A percentile compares a stretch with the other conserved stretches of the same genome.
Evolutionary conservation across 2,888 invertebrate genomes (phyloP).

Genomic region (Melitaea athalia): DNA sequence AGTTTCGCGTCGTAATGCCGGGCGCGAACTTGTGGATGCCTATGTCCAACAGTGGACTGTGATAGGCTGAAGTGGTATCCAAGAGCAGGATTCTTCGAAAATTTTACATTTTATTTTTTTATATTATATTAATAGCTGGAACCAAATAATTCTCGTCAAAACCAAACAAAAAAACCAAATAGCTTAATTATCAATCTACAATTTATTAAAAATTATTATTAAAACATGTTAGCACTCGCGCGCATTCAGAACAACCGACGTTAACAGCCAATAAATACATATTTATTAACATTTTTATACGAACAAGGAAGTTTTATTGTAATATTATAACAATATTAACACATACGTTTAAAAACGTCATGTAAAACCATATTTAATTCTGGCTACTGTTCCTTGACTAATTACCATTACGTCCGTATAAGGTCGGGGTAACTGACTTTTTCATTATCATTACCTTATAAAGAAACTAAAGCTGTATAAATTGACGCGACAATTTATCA

Average conservation of each 20-base stretch:
- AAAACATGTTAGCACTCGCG: not conserved
- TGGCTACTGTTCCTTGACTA: conserved; percentile 12
- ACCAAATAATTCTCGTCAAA: too few relatives aligned
- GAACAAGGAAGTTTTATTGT: not conserved
- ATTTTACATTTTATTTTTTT: too few relatives aligned
- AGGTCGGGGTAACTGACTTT: conserved; percentile 19
- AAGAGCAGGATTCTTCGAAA: too few relatives aligned
- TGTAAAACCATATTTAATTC: not conserved
- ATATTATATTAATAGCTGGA: too few relatives aligned
- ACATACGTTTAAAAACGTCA: conserved; percentile 5
- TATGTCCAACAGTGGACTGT: too few relatives aligned
- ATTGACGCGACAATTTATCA: conserved; percentile 6
- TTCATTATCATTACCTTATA: conserved; percentile 22
- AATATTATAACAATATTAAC: not conserved
- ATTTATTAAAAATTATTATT: not conserved
- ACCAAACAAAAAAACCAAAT: too few relatives aligned
- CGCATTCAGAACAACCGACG: not conserved
- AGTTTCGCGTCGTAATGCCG: too few relatives aligned
- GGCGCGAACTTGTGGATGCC: too few relatives aligned
- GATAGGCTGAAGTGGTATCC: too few relatives aligned
- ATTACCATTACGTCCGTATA: conserved; percentile 21
- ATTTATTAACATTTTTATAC: not conserved
- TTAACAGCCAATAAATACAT: not conserved
- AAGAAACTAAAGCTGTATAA: not conserved
- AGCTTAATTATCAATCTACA: too few relatives aligned